These are phyloP conservation scores for Nibea coibor DNA, from an alignment of 2,113 vertebrate genomes.

Conservation along the genomic window DNA sequence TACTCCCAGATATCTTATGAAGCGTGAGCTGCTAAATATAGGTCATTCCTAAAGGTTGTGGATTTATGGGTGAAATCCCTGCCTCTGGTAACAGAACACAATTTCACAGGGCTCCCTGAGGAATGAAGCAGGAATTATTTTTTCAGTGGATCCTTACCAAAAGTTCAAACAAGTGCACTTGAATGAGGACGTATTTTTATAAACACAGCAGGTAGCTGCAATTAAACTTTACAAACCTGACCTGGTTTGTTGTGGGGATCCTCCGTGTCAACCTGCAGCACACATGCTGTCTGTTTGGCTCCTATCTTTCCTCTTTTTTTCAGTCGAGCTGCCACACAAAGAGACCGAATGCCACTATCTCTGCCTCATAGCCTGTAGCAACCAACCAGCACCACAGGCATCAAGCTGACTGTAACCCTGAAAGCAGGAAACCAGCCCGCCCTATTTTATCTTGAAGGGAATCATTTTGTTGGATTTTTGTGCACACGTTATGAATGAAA, in stretches of 20 bases:
- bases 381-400: conserved; percentile 17
- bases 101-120: conserved; percentile 30
- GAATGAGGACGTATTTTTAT: conserved; percentile 42
- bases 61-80: conserved; percentile 65
- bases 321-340: conserved; percentile 47
- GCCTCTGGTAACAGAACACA: conserved; percentile 53
- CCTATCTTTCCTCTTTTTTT: conserved; percentile 10
- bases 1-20: conserved; percentile 11
- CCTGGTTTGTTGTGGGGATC: conserved; percentile 48
- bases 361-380: conserved; percentile 37
- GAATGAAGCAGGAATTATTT: conserved; percentile 17
- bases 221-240: conserved; percentile 51
- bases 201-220: conserved; percentile 50
- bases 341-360: conserved; percentile 52
- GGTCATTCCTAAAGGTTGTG: conserved; percentile 66
- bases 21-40: conserved; percentile 45
- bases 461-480: not conserved
- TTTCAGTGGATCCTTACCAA: conserved; percentile 19
- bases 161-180: conserved; percentile 33
- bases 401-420: conserved; percentile 32
- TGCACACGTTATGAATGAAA: not conserved
- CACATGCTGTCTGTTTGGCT: conserved; percentile 37
- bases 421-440: not conserved
- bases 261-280: conserved; percentile 20
- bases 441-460: not conserved